Base-by-base conservation (phyloP, 2,113 vertebrate genomes). In the Strix uralensis region DNA sequence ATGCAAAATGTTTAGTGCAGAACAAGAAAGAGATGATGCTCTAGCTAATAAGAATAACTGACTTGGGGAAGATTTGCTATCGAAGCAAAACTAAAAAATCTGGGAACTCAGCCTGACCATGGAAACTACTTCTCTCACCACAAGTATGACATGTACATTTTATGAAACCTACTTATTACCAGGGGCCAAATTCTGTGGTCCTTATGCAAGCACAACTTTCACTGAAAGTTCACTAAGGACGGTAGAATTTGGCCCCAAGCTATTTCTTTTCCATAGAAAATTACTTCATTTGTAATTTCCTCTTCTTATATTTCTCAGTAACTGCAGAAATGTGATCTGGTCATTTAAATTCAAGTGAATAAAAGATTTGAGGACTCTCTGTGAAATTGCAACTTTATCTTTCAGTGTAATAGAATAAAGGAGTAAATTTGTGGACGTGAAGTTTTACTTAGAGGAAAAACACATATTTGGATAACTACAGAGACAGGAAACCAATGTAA, bases 91-190 rank as follows among this genome's bases (percentile, higher is more conserved):
- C 81, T 66, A 88, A 91, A 93, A 92, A 97, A 97, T 97, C 97
- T 96, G 97, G 97, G 96, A 97, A 96, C 49, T 49, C 72, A 92
- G 96, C 97, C 92, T 97, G 97, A 96, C 97, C 90, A 61, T 97
- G 98, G 98, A 98, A 98, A 98, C 97, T 97, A 96, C 94, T 96
- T 95, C 93, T 97, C 69, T 97, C 74, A 97, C 98, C 98, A 73
- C 98, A 97, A 97, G 91, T 98, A 98, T 95, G 97, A 96, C 97
- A 97, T 96, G 96, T 97, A 95, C 79, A 88, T 83, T 97, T 96
- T 81, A 94, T 92, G 92, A 94, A 96, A 95, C 90, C 86, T 95
- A 54, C 70, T 91, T 97, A 97, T 97, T 96, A 95, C 67, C 93
- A 92, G 63, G 87, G 93, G 78, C 92, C 92, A 82, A 90, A 95